Base-by-base conservation (phyloP, 2,888 invertebrate genomes). In the Polymixis flavicincta region DNA sequence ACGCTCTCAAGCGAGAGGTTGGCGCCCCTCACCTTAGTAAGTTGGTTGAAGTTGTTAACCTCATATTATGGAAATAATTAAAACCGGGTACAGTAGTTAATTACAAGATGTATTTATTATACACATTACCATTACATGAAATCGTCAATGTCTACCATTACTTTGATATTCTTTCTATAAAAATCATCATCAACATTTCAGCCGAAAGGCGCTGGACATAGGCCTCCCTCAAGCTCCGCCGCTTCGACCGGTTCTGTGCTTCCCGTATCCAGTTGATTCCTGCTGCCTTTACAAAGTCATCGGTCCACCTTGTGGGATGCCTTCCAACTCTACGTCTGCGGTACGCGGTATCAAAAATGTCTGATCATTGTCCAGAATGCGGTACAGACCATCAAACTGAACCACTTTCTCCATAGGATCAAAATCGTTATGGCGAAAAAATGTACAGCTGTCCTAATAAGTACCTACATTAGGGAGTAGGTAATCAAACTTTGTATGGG, bases 41-140 rank as follows among this genome's bases (percentile, higher is more conserved):
- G 17, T 54, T 52, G n/a, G 22, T 48, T 50, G 28, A 61, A 82
- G 7, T 32, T 66, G n/a, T 59, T 59, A 57, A 32, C n/a, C 7
- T 66, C 7, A 32, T 66, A n/a, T 45, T 42, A 73, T 19, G 14
- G 11, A 55, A n/a, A 42, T 19, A 19, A 59, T 50, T 5, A 45
- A 59, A 59, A 59, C 7, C 13, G 28, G 2, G 9, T 8, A 22
- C 8, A 37, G 25, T 28, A 28, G n/a, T 55, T n/a, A 32, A 57
- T 17, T 32, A 57, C n/a, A 59, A 66, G 11, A 54, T n/a, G 14
- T 37, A 14, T 22, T 25, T 13, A 32, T 2, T 50, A 8, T 45
- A 45, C 25, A 65, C 7, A 25, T 2, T 37, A 4, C 17, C 6
- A 19, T 11, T 13, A 42, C 14, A 7, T 19, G 3, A 32, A 48